These are phyloP conservation scores for Gobiocypris rarus DNA, from an alignment of 2,113 vertebrate genomes.

Conservation along the genomic window DNA sequence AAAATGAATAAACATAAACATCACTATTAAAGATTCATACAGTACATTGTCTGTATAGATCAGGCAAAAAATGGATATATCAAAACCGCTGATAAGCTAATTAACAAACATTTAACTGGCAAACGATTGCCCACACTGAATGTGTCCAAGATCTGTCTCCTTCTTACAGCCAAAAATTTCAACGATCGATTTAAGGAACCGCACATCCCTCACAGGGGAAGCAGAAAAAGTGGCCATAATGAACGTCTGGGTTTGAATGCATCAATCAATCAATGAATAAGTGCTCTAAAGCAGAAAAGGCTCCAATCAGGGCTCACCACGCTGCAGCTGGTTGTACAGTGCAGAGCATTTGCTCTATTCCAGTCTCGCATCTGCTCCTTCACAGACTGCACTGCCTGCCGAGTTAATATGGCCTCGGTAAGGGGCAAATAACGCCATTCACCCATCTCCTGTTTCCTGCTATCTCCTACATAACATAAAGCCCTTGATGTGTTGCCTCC, in stretches of 20 bases:
- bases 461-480: constrained; percentile 21
- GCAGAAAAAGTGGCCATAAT: constrained; percentile 26
- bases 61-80: constrained; percentile 5
- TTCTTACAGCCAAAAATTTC: not conserved
- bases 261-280: constrained; percentile 54
- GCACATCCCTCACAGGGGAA: constrained; percentile 19
- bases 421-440: constrained; percentile 64
- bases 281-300: constrained; percentile 37
- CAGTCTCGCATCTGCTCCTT: constrained; percentile 66
- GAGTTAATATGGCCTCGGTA: constrained; percentile 64
- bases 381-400: constrained; percentile 64
- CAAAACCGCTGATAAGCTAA: constrained; percentile 36
- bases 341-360: constrained; percentile 53
- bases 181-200: constrained; percentile 9
- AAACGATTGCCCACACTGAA: constrained; percentile 29
- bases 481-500: not conserved
- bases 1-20: not conserved
- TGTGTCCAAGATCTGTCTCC: constrained; percentile 1
- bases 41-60: constrained; percentile 36
- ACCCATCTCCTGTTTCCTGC: constrained; percentile 37
- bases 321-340: constrained; percentile 54
- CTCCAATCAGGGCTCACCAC: not conserved
- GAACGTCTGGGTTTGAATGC: constrained; percentile 44
- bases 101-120: constrained; percentile 19
- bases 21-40: not conserved